phyloP scores from a whole-genome alignment of 2,888 invertebrate species.

The Cremastinae sp. region DNA sequence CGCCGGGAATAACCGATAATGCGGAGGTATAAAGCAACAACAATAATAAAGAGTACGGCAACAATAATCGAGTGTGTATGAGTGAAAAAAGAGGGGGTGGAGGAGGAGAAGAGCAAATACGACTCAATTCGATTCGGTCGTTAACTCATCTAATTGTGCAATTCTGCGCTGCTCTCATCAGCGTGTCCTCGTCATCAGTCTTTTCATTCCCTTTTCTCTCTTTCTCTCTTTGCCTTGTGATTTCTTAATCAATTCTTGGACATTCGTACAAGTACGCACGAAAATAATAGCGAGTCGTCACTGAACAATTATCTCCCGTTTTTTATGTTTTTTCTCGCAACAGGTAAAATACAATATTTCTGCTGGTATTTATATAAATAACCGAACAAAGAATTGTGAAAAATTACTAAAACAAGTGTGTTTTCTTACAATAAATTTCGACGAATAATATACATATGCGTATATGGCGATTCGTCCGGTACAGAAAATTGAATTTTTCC shows the following conservation, averaged over 20 bases:
- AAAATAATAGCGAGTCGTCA: conserved; percentile 12
- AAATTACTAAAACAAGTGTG: conserved; percentile 7
- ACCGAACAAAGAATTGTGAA: too few relatives aligned
- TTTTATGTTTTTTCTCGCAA: neutral
- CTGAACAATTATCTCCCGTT: conserved; percentile 20
- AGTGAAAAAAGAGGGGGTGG: neutral
- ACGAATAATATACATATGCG: too few relatives aligned
- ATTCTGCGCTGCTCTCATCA: conserved; percentile 31
- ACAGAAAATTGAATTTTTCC: too few relatives aligned
- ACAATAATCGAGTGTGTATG: neutral
- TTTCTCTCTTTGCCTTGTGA: conserved; percentile 14
- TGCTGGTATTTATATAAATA: neutral
- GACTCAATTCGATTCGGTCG: conserved; percentile 56
- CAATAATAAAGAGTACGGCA: conserved; percentile 10
- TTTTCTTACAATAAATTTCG: too few relatives aligned
- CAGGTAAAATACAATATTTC: neutral
- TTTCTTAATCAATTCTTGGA: conserved; percentile 50
- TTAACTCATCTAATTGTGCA: conserved; percentile 55
- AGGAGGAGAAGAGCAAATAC: conserved; percentile 6
- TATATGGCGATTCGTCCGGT: too few relatives aligned
- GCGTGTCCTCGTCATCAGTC: conserved; percentile 22
- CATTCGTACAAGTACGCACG: conserved; percentile 2
- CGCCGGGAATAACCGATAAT: conserved; percentile 41
- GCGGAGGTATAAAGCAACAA: conserved; percentile 29
- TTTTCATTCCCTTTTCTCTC: conserved; percentile 18